A percentile compares a stretch with the other conserved stretches of the same genome.
phyloP scores from a whole-genome alignment of 2,113 vertebrate species.

The Callaeas wilsoni region DNA sequence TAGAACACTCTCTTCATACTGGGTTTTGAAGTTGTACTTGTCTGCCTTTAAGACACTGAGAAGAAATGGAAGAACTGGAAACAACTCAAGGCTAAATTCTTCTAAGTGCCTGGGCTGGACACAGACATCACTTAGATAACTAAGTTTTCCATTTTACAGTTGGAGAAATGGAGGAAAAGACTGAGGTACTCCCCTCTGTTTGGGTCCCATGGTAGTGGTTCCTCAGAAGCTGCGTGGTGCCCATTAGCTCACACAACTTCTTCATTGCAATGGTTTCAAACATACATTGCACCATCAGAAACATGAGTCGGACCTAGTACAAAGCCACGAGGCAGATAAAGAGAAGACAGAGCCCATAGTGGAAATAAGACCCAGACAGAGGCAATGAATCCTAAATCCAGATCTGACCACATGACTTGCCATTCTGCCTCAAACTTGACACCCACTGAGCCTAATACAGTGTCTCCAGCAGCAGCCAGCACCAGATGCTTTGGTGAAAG shows the following conservation, averaged over 20 bases:
- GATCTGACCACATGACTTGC: background rate
- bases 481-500: background rate
- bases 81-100: background rate
- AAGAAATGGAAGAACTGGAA: background rate
- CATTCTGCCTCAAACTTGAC: background rate
- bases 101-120: background rate
- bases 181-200: background rate
- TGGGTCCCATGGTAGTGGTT: background rate
- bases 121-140: background rate
- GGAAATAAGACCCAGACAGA: background rate
- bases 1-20: background rate
- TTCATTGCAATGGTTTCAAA: background rate
- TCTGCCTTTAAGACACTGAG: background rate
- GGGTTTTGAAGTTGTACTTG: background rate
- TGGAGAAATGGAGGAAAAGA: background rate
- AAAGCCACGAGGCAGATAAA: background rate
- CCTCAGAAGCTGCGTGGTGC: background rate
- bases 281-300: background rate
- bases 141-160: background rate
- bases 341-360: background rate
- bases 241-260: background rate
- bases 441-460: background rate
- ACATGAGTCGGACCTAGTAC: background rate
- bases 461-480: background rate
- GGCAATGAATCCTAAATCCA: background rate